Base-by-base conservation (phyloP, 2,888 invertebrate genomes). In the Oligia fasciuncula region DNA sequence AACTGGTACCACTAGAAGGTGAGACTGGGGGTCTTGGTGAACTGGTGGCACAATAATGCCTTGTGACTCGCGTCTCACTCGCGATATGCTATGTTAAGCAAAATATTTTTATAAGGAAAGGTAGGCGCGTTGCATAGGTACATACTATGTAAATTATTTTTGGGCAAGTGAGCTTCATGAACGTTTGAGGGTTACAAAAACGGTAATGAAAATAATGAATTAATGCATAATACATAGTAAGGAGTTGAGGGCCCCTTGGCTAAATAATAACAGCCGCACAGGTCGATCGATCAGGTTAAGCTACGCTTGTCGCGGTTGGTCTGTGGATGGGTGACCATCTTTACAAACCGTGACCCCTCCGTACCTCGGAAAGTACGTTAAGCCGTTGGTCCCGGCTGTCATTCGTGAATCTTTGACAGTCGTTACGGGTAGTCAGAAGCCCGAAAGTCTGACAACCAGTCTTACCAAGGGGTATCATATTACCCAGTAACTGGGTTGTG, bases 101-200 rank as follows among this genome's bases (percentile, higher is more conserved):
- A 88, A 83, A 88, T 89, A 83, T 84, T 85, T 88, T 86, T 88
- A 87, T 84, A 85, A 82, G 82, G 81, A 88, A 88, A 86, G 86
- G 86, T 87, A 81, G 79, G 65, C 40, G 54, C 65, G 67, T 77
- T 14, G 49, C 49, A 66, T 73, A 74, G 76, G 66, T 73, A 74
- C 80, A 4, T 73, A 63, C 65, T 80, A 77, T 78, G 78, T 84
- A 72, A 81, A 81, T 81, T 68, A 73, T 75, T 79, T 81, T 80
- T 80, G 81, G 88, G 75, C 87, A 77, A 54, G 78, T 87, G 84
- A 86, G 89, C 73, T 84, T 74, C 77, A 85, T 85, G 85, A 87
- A 88, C 88, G 84, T 87, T 86, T 69, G 68, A 78, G 66, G 85
- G 79, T 80, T 79, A 78, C 54, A 23, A 62, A 78, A 75, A 65